A percentile compares a stretch with the other conserved stretches of the same genome.
These are phyloP conservation scores for Kobus ellipsiprymnus DNA, from an alignment of 2,113 vertebrate species.

Conservation along the genomic window DNA sequence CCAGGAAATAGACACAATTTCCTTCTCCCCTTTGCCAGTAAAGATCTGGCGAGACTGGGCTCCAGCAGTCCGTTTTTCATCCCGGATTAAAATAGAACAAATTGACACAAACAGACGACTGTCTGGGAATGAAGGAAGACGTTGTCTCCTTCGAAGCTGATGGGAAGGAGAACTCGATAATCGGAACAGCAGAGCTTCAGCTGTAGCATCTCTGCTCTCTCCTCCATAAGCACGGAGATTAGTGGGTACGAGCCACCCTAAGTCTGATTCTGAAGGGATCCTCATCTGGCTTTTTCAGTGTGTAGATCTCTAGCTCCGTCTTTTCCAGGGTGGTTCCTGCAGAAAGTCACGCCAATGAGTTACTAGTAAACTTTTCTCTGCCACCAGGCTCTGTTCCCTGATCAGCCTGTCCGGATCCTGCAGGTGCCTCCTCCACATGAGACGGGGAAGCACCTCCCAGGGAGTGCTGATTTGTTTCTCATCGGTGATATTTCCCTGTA, in stretches of 20 bases:
- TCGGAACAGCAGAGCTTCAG: background rate
- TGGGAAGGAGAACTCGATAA: background rate
- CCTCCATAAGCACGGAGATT: background rate
- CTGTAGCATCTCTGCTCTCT: background rate
- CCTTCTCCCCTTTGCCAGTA: background rate
- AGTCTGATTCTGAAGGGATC: background rate
- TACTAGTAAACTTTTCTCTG: background rate
- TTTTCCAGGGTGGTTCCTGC: background rate
- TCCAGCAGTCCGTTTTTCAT: background rate
- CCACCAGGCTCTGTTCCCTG: fast-evolving
- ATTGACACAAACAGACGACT: background rate
- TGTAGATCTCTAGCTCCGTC: background rate
- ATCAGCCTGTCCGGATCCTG: fast-evolving
- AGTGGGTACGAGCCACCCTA: fast-evolving
- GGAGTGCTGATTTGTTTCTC: background rate
- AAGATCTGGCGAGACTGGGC: background rate
- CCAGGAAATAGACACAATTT: background rate
- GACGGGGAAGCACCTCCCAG: background rate
- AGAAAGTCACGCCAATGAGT: fast-evolving
- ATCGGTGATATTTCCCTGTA: background rate
- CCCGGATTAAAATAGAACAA: conserved; percentile 15
- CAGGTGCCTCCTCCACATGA: fast-evolving
- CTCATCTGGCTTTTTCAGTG: fast-evolving
- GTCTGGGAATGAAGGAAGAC: background rate
- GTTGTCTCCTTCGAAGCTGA: background rate